Percentiles rank a stretch among this genome's conserved stretches.
phyloP scores from a whole-genome alignment of 2,113 vertebrate species.

The Seriola aureovittata region DNA sequence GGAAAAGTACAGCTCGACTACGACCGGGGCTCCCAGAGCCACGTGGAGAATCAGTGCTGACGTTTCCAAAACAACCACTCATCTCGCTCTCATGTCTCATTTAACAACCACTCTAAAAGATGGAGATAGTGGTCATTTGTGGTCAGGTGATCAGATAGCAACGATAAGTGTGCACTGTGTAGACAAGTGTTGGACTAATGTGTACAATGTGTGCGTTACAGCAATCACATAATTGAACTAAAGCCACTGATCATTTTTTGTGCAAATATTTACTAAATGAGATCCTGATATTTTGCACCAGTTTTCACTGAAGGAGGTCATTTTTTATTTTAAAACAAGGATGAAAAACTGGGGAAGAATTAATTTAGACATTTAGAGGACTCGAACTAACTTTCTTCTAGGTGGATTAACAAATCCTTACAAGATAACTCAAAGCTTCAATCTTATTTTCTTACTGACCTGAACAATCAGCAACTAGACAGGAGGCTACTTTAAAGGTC shows the following conservation, averaged over 20 bases:
- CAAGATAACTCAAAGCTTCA: background rate
- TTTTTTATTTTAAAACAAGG: too few species aligned
- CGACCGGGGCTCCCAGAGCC: constrained; percentile 35
- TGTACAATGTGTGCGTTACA: background rate
- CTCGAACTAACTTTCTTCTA: background rate
- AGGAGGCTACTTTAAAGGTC: background rate
- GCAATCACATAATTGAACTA: background rate
- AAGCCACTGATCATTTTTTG: background rate
- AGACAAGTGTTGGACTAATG: background rate
- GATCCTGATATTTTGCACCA: background rate
- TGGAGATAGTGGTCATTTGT: background rate
- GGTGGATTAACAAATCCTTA: background rate
- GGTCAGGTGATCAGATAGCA: constrained; percentile 14
- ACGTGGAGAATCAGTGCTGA: constrained; percentile 26
- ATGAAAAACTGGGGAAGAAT: too few species aligned
- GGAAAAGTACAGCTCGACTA: constrained; percentile 34
- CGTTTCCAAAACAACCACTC: constrained; percentile 44
- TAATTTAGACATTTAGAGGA: too few species aligned
- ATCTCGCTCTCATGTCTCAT: constrained; percentile 11
- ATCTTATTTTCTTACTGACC: background rate
- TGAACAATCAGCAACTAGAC: background rate
- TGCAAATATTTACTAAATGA: background rate
- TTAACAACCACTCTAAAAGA: constrained; percentile 19
- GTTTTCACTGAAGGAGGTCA: background rate
- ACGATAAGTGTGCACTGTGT: constrained; percentile 1